These are phyloP conservation scores for Malthinus seriepunctatus DNA, from an alignment of 2,888 invertebrate species.

Conservation along the genomic window DNA sequence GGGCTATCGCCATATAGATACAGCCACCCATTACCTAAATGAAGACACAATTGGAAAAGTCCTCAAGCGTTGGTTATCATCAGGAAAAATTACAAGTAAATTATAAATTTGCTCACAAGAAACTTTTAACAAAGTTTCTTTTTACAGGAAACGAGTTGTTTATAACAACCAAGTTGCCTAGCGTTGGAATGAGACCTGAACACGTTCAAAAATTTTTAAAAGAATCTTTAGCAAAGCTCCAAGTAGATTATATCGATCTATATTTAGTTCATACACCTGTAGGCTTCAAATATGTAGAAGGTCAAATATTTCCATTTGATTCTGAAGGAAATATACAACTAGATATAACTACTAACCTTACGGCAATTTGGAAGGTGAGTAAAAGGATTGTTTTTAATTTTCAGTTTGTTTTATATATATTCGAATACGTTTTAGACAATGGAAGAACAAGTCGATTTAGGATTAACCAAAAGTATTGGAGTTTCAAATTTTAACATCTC, in stretches of 20 bases:
- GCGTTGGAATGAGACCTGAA: constrained; percentile 64
- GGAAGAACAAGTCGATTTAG: constrained; percentile 60
- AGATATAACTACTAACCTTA: constrained; percentile 70
- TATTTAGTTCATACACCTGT: constrained; percentile 82
- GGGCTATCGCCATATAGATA: constrained; percentile 84
- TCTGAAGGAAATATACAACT: constrained; percentile 66
- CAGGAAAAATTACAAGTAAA: constrained; percentile 57
- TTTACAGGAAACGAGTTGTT: constrained; percentile 75
- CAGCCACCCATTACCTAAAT: constrained; percentile 77
- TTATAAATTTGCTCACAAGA: not conserved
- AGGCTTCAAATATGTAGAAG: constrained; percentile 65
- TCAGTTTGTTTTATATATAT: too few species aligned
- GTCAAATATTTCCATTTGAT: constrained; percentile 67
- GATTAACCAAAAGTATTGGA: constrained; percentile 74
- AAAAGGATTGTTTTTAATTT: too few species aligned
- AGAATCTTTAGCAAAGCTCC: constrained; percentile 69
- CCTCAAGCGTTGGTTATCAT: constrained; percentile 70
- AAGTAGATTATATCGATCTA: constrained; percentile 79
- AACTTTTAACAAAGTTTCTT: not conserved
- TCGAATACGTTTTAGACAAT: constrained; percentile 42
- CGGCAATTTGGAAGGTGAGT: constrained; percentile 77
- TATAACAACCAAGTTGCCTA: constrained; percentile 81
- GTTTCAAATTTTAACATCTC: constrained; percentile 76
- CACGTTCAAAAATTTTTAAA: constrained; percentile 68
- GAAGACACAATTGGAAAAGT: constrained; percentile 76